Evolutionary conservation across 2,113 vertebrate genomes (phyloP), one percentile per base, ranked within the genome.

Genomic region (Calyptomena viridis): DNA sequence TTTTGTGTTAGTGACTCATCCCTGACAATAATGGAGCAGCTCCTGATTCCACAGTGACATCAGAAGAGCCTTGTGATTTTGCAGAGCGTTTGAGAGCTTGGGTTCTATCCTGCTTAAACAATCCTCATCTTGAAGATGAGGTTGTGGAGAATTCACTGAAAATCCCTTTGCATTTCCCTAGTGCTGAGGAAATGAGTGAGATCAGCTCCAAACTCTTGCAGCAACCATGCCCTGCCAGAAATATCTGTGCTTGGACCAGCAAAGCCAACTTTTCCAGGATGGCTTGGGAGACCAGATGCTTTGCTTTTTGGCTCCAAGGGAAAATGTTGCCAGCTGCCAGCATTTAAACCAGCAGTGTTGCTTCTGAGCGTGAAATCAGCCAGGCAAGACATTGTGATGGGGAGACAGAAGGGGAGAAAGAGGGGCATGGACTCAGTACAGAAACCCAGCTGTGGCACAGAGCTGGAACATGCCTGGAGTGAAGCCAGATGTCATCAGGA

Each of bases 191-290:
- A 94, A 85, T 4, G 35, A 84, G 76, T 12, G 90, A 87, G 88
- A 74, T 72, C 80, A 53, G 20, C 91, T 84, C 66, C 89, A 69
- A 89, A 71, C 60, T 87, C 83, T 74, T 10, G 12, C 68, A 90
- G 73, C 0, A 1, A 89, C 73, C 30, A 2, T 37, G 46, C 47
- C 35, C 81, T 92, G 94, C 94, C 94, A 96, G 94, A 87, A 92
- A 72, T 89, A 68, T 12, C 63, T 88, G 85, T 30, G 62, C 69
- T 88, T 67, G 86, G 85, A 59, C 79, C 92, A 89, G 44, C 67
- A 68, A 64, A 90, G 89, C 86, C 88, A 92, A 60, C 63, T 67
- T 93, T 89, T 91, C 64, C 84, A 53, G 73, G 73, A 71, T 74
- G 71, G 59, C 71, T 20, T 47, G 53, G 87, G 76, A 94, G 42